These are phyloP conservation scores for Lasioglossum malachurum DNA, from an alignment of 2,888 invertebrate species.

Conservation along the genomic window DNA sequence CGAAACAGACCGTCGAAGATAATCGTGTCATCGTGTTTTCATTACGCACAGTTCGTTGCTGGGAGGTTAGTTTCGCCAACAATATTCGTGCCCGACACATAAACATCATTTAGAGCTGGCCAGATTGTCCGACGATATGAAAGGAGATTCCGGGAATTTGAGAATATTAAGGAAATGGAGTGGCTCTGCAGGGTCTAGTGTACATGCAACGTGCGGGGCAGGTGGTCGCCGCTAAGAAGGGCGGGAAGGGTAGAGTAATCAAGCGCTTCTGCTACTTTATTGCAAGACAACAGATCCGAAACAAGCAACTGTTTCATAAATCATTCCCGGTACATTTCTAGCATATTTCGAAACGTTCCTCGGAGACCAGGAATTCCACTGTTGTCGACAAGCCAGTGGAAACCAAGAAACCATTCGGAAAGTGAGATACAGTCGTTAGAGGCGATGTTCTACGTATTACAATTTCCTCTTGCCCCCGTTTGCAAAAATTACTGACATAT, in stretches of 20 bases:
- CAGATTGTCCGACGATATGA: conserved; percentile 47
- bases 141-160: conserved; percentile 55
- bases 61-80: conserved; percentile 33
- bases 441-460: neutral
- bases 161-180: conserved; percentile 45
- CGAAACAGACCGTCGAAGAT: neutral
- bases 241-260: conserved; percentile 55
- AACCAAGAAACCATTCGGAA: conserved; percentile 26
- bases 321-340: conserved; percentile 53
- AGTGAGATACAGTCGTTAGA: conserved; percentile 23
- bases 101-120: conserved; percentile 43
- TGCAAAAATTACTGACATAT: neutral
- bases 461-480: neutral
- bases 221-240: conserved; percentile 34
- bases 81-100: conserved; percentile 18
- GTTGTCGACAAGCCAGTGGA: conserved; percentile 14
- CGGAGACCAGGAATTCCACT: conserved; percentile 14
- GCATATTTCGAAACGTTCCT: conserved; percentile 46
- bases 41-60: neutral
- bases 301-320: conserved; percentile 62
- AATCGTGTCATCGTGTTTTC: neutral
- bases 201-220: conserved; percentile 21
- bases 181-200: conserved; percentile 25
- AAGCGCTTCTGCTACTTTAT: conserved; percentile 54
- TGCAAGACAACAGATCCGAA: conserved; percentile 56